Conservation (phyloP, 2,113 vertebrate species). For the Cebus imitator region DNA sequence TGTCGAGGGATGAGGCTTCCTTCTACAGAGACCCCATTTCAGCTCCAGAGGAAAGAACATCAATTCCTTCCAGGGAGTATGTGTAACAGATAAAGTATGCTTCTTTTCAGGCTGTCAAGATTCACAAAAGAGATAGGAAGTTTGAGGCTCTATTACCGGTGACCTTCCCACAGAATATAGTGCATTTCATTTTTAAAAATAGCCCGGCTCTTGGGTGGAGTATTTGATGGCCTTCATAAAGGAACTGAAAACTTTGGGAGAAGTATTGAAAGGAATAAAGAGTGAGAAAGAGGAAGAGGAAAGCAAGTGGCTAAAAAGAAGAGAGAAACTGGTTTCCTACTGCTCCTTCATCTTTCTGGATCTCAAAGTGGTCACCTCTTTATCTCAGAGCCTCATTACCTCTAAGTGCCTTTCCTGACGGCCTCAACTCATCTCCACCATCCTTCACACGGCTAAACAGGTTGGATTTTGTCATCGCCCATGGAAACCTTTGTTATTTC, state of each 20-base stretch:
- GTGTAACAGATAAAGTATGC: conserved; percentile 70
- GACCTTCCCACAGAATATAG: conserved; percentile 74
- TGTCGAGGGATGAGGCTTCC: background rate
- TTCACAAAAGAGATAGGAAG: conserved; percentile 69
- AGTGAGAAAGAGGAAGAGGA: background rate
- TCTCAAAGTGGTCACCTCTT: background rate
- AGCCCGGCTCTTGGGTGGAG: conserved; percentile 60
- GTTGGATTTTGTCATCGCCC: background rate
- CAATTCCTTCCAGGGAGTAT: conserved; percentile 70
- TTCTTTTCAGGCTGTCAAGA: conserved; percentile 76
- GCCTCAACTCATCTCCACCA: background rate
- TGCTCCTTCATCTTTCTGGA: background rate
- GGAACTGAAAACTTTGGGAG: background rate
- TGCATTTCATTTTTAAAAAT: conserved; percentile 77
- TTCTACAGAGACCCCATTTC: conserved; percentile 33
- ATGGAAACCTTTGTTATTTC: background rate
- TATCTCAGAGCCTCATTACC: background rate
- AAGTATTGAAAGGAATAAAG: conserved; percentile 1
- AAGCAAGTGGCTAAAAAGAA: background rate
- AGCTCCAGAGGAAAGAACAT: conserved; percentile 41
- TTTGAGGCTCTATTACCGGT: conserved; percentile 76
- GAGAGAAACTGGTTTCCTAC: background rate
- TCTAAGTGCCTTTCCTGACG: background rate
- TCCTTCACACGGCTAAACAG: background rate
- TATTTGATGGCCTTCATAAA: conserved; percentile 48